Base-by-base conservation (phyloP, 2,888 invertebrate species). In the Candidula unifasciata region DNA sequence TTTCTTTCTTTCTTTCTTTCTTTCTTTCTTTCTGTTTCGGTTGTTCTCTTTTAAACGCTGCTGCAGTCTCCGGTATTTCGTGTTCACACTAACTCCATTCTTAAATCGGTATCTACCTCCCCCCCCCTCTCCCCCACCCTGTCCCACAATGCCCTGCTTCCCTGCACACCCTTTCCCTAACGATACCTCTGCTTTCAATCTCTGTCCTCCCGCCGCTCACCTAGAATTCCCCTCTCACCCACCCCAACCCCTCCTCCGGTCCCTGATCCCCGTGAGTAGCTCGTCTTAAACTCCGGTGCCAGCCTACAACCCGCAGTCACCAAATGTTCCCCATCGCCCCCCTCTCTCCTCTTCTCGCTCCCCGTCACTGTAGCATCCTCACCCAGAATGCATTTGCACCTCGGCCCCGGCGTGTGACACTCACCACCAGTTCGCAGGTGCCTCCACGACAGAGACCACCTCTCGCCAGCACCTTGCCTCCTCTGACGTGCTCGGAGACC, bases 281-380 rank as follows among this genome's bases (percentile, higher is more conserved):
- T n/a, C 52, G 77, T 13, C 77, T 77, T 33, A 35, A 77, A 57
- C 21, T 10, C 64, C 78, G 35, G 64, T 35, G 78, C 66, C 60
- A 78, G 64, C 78, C 64, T 37, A 78, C 78, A 35, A 78, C 78
- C 64, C 78, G 66, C 78, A 21, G 35, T 78, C 64, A 78, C 78
- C 64, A 78, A 54, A 74, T 33, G 30, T 74, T 54, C 74, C 74
- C 74, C n/a, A n/a, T n/a, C n/a, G n/a, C n/a, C 30, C 54, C 74
- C 18, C n/a, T 74, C 74, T 30, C 54, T 30, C 52, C 74, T 74
- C 74, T 27, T 74, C n/a, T 16, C 74, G 54, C 52, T 74, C 74
- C 44, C 27, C 54, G 52, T 13, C 74, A 3, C 54, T 30, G 74
- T 5, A 74, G 54, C 10, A 54, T 74, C 52, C 54, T 54, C 2